Percentiles rank a stretch among this genome's conserved stretches.
Conservation (phyloP, 2,888 invertebrate genomes). For the Caradrina clavipalpis region DNA sequence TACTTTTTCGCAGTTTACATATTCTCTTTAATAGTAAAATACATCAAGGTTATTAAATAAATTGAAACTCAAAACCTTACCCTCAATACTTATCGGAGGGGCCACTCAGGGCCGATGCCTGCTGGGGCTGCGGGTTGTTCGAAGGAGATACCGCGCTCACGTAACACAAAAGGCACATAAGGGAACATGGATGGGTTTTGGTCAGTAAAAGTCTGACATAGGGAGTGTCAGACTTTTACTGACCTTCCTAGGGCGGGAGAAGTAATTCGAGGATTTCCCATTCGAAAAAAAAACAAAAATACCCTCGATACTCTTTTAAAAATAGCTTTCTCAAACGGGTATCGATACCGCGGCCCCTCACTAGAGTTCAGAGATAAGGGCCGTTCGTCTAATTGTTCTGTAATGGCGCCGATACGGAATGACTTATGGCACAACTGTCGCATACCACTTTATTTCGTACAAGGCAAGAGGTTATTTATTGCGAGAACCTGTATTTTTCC, state of each 20-base stretch:
- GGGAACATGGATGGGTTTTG: too few species aligned
- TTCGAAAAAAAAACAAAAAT: too few species aligned
- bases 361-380: constrained; percentile 70
- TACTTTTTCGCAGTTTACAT: not conserved
- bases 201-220: too few species aligned
- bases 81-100: too few species aligned
- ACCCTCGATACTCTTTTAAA: not conserved
- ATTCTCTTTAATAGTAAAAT: not conserved
- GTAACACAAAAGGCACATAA: too few species aligned
- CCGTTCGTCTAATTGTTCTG: constrained; percentile 84
- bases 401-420: constrained; percentile 79
- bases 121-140: too few species aligned
- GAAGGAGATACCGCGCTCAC: too few species aligned
- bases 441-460: constrained; percentile 61
- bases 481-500: constrained; percentile 53
- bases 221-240: too few species aligned
- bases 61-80: not conserved
- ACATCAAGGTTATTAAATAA: not conserved
- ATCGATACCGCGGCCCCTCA: constrained; percentile 41
- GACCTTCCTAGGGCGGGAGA: too few species aligned
- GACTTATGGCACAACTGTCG: constrained; percentile 70
- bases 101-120: too few species aligned
- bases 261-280: too few species aligned
- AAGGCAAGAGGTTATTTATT: constrained; percentile 57
- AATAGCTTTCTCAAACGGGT: not conserved